A percentile compares a stretch with the other conserved stretches of the same genome.
Evolutionary conservation across 2,113 vertebrate species (phyloP).

Genomic region (Urocynchramus pylzowi): DNA sequence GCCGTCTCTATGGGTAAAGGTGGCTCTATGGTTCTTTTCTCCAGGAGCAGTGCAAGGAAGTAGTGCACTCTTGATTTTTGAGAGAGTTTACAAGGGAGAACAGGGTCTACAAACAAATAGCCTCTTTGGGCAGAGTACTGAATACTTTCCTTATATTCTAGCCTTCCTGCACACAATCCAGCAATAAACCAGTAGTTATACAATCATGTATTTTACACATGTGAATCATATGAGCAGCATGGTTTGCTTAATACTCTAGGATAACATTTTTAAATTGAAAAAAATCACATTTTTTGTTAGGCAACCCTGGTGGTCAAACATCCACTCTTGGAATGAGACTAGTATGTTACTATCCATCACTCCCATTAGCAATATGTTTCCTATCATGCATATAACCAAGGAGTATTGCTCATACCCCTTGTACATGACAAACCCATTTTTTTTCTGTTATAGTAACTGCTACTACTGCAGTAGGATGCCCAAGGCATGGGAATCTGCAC

Average conservation of each 20-base stretch:
- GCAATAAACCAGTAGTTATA: background rate
- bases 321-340: background rate
- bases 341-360: background rate
- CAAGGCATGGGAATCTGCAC: constrained; percentile 20
- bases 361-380: background rate
- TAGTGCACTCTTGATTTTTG: background rate
- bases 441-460: background rate
- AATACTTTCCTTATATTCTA: background rate
- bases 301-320: background rate
- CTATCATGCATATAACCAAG: background rate
- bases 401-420: background rate
- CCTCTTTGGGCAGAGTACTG: background rate
- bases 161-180: background rate
- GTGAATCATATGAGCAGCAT: background rate
- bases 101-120: background rate
- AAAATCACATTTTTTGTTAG: background rate
- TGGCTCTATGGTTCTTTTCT: background rate
- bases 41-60: background rate
- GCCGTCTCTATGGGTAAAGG: background rate
- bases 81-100: background rate
- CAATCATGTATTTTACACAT: background rate
- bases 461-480: background rate
- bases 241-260: background rate
- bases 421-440: background rate
- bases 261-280: background rate